Evolutionary conservation across 2,888 invertebrate species (phyloP).

Genomic region (Drosophila pegasa): DNA sequence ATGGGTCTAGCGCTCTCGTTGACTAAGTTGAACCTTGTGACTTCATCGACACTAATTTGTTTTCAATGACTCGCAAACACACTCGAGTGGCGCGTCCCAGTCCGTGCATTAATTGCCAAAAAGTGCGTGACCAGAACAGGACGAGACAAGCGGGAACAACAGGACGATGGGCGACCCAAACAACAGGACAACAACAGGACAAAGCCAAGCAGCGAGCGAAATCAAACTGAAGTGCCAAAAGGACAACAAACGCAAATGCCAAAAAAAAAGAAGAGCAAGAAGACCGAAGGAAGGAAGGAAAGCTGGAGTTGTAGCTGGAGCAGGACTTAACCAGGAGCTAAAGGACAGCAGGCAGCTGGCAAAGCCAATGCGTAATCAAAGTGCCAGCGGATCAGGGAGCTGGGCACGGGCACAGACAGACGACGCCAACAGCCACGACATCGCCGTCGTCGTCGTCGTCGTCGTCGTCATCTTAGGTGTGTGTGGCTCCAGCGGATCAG

Average conservation of each 20-base stretch:
- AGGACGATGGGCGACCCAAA: slow-evolving; percentile 30
- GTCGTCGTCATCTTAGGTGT: slow-evolving; percentile 67
- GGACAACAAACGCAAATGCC: slow-evolving; percentile 68
- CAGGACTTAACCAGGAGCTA: slow-evolving; percentile 46
- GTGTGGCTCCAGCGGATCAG: slow-evolving; percentile 64
- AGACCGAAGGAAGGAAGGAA: neutral
- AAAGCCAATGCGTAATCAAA: slow-evolving; percentile 77
- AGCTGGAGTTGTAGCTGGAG: slow-evolving; percentile 13
- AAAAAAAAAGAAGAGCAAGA: slow-evolving; percentile 18
- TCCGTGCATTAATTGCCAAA: slow-evolving; percentile 41
- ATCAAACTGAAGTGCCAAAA: slow-evolving; percentile 75
- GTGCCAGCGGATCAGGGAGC: slow-evolving; percentile 39
- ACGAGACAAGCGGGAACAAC: slow-evolving; percentile 20
- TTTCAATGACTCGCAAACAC: slow-evolving; percentile 55
- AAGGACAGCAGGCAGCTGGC: slow-evolving; percentile 47
- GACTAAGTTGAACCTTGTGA: slow-evolving; percentile 24
- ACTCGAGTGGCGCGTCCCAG: slow-evolving; percentile 42
- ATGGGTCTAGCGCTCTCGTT: neutral
- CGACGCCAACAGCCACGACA: slow-evolving; percentile 61
- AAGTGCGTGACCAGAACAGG: slow-evolving; percentile 62
- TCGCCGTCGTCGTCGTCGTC: slow-evolving; percentile 4
- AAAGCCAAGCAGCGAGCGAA: slow-evolving; percentile 47
- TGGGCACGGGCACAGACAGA: slow-evolving; percentile 43
- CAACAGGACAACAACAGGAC: slow-evolving; percentile 38
- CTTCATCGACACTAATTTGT: slow-evolving; percentile 74